Evolutionary conservation across 2,888 invertebrate species (phyloP), one percentile per base, ranked within the genome.

Genomic region (Sacculina carcini): DNA sequence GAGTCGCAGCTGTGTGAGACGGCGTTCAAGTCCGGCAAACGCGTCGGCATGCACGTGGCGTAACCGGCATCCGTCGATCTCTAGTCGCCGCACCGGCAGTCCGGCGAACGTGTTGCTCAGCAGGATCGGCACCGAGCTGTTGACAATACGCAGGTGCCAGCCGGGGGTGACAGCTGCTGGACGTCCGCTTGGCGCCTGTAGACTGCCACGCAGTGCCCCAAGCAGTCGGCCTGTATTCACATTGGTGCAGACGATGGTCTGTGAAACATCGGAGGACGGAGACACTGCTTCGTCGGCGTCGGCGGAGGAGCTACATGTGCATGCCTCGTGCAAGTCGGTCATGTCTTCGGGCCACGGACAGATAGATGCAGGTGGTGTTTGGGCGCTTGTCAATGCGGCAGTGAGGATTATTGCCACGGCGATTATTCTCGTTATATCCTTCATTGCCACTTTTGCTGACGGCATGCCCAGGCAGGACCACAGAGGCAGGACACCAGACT

Each of bases 211-310:
- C 12, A 66, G 55, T 28, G 82, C 78, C 52, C 73, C 68, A 58
- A 86, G 64, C n/a, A 89, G 70, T 57, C 74, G 71, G 44, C 73
- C n/a, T n/a, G n/a, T n/a, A n/a, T n/a, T n/a, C n/a, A n/a, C n/a
- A n/a, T n/a, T n/a, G n/a, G n/a, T 67, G 64, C 82, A 84, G 61
- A 84, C 78, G 53, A 85, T 84, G 71, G 82, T 79, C 67, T 85
- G 84, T 66, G 86, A 87, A n/a, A n/a, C n/a, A n/a, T n/a, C n/a
- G n/a, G 67, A 87, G 86, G 56, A 87, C 79, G 31, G 84, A 84
- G 14, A 87, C 70, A n/a, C n/a, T n/a, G n/a, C n/a, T n/a, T n/a
- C n/a, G 64, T 85, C 84, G 59, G 77, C 49, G 21, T 48, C 47
- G 10, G 50, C 44, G 42, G 53, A 53, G 39, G 36, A 47, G 16